Evolutionary conservation across 2,888 invertebrate species (phyloP).

Genomic region (Stictocephala bisonia): DNA sequence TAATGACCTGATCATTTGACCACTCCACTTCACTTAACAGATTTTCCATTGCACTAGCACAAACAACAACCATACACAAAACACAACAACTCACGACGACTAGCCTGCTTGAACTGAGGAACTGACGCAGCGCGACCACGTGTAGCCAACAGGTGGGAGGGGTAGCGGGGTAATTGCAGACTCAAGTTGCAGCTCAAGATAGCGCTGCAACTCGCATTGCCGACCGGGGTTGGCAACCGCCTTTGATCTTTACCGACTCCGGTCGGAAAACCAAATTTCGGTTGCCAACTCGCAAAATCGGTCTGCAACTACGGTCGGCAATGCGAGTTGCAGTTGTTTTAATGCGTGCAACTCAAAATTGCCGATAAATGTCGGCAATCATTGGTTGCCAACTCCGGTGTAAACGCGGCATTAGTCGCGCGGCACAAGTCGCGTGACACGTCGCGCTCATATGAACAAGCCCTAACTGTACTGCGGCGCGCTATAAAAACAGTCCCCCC

Average conservation of each 20-base stretch:
- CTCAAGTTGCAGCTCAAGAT: constrained; percentile 11
- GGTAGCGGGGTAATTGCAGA: constrained; percentile 16
- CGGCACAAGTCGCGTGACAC: too few species aligned
- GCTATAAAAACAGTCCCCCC: too few species aligned
- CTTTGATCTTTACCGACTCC: constrained; percentile 5
- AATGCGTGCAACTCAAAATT: neutral
- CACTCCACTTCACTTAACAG: constrained; percentile 9
- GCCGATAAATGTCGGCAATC: constrained; percentile 1
- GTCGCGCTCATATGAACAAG: too few species aligned
- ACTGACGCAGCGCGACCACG: neutral
- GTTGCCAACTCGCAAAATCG: constrained; percentile 4
- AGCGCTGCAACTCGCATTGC: constrained; percentile 11
- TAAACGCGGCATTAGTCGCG: too few species aligned
- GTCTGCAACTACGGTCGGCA: constrained; percentile 1
- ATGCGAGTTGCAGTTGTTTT: constrained; percentile 28
- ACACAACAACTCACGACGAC: neutral
- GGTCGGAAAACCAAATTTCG: constrained; percentile 6
- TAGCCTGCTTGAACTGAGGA: constrained; percentile 13
- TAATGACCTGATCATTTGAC: neutral
- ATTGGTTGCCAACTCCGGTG: constrained; percentile 8
- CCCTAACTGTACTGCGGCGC: too few species aligned
- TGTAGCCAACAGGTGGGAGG: constrained; percentile 6
- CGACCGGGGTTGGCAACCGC: constrained; percentile 8
- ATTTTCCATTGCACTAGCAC: constrained; percentile 22
- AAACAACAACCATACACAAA: constrained; percentile 2